A percentile compares a stretch with the other conserved stretches of the same genome.
Evolutionary conservation across 2,888 invertebrate species (phyloP).

Genomic region (Oscheius myriophilus): DNA sequence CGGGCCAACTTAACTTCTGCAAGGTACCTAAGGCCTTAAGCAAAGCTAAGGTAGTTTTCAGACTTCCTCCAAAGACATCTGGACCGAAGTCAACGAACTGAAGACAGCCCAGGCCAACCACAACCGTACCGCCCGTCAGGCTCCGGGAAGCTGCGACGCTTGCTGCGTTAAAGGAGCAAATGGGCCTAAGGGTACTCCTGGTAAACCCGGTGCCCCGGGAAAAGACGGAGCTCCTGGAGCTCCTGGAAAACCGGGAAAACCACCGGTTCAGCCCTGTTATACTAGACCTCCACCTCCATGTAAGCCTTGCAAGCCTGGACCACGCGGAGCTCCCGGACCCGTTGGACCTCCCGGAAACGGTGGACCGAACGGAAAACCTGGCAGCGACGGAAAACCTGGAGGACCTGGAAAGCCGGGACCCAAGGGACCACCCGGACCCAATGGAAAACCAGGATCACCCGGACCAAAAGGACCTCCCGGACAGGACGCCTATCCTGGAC

Average conservation of each 20-base stretch:
- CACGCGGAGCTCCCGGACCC: neutral
- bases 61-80: neutral
- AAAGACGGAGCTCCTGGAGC: slow-evolving; percentile 59
- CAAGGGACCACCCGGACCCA: slow-evolving; percentile 12
- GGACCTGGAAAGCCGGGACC: neutral
- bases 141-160: slow-evolving; percentile 51
- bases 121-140: no score
- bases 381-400: no score
- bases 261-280: slow-evolving; percentile 50
- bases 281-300: slow-evolving; percentile 42
- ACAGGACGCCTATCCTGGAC: neutral
- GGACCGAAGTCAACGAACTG: no score
- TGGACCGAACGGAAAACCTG: neutral
- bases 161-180: slow-evolving; percentile 33
- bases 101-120: no score
- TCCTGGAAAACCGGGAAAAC: slow-evolving; percentile 56
- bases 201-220: slow-evolving; percentile 51
- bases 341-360: neutral
- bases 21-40: neutral
- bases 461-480: slow-evolving; percentile 12
- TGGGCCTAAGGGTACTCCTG: slow-evolving; percentile 50
- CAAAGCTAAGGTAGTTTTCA: neutral
- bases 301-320: slow-evolving; percentile 33
- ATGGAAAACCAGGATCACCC: slow-evolving; percentile 7
- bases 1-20: slow-evolving; percentile 2